Conservation (phyloP, 2,888 invertebrate species). For the Lycaena phlaeas region DNA sequence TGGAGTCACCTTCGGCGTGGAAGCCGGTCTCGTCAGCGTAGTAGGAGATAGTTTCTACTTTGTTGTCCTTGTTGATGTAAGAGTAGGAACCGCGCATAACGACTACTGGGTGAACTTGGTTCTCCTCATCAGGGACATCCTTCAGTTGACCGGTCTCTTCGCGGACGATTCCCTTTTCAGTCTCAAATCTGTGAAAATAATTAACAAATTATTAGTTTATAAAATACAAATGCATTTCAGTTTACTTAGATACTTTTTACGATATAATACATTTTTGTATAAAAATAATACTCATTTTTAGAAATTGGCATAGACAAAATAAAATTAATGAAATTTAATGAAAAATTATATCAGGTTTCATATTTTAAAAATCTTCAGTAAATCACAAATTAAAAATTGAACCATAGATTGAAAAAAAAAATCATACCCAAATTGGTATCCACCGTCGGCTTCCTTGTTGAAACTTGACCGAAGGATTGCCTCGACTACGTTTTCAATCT, state of each 20-base stretch:
- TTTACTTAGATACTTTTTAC: no score
- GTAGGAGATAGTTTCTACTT: conserved; percentile 62
- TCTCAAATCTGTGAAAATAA: conserved; percentile 49
- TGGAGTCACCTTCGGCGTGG: conserved; percentile 73
- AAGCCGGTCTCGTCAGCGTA: conserved; percentile 76
- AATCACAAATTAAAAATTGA: no score
- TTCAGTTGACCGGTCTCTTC: conserved; percentile 60
- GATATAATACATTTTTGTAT: no score
- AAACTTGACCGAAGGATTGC: conserved; percentile 32
- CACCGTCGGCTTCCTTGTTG: conserved; percentile 38
- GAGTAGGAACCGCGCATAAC: conserved; percentile 74
- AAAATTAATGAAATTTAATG: no score
- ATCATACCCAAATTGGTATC: conserved; percentile 36
- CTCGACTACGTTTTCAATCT: conserved; percentile 15
- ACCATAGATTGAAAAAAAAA: no score
- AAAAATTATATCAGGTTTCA: no score
- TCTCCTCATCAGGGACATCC: conserved; percentile 63
- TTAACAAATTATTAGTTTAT: not conserved
- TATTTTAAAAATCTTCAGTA: no score
- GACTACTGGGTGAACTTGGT: conserved; percentile 68
- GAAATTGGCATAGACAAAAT: no score
- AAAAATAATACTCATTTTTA: no score
- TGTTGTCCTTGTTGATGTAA: conserved; percentile 71
- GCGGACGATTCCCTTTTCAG: conserved; percentile 68
- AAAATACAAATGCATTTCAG: no score